Evolutionary conservation across 2,113 vertebrate species (phyloP), one percentile per base, ranked within the genome.

Genomic region (Pyxicephalus adspersus): DNA sequence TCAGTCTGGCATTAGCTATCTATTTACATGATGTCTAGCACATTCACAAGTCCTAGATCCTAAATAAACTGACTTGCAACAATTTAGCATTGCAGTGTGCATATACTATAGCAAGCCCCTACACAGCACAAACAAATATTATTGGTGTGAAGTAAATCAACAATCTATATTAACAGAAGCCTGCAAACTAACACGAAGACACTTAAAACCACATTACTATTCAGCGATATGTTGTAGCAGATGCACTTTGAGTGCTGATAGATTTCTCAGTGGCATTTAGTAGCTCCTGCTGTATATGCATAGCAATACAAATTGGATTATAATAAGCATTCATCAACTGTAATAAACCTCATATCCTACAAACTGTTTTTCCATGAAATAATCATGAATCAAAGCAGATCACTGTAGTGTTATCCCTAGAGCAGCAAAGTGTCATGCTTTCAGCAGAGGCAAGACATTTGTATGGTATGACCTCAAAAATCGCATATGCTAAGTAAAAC

Each of bases 261-360:
- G 38, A 80, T 80, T 72, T 50, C 57, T 64, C 66, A 7, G 9
- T 52, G 38, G 55, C 66, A 72, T 72, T 80, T 61, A 71, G 77
- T 80, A 26, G 28, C 64, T 67, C 22, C 22, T 71, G 28, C 23
- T 80, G 55, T 72, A 72, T 64, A 72, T 63, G 72, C 66, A 71
- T 72, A 71, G 64, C 64, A 31, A 52, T 71, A 80, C 66, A 70
- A 63, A 80, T 80, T 71, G 29, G 55, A 61, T 80, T 80, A 80
- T 80, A 80, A 80, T 80, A 66, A 71, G 68, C 55, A 71, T 70
- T 61, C 34, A 71, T 71, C 58, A 63, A 29, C 66, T 38, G 64
- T 58, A 68, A 78, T 68, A 78, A 78, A 31, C 28, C 17, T 34
- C 11, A 23, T 51, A 68, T 78, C 64, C 64, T 64, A 67, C 76